phyloP scores from a whole-genome alignment of 2,888 invertebrate genomes.

The Dasypogon diadema region DNA sequence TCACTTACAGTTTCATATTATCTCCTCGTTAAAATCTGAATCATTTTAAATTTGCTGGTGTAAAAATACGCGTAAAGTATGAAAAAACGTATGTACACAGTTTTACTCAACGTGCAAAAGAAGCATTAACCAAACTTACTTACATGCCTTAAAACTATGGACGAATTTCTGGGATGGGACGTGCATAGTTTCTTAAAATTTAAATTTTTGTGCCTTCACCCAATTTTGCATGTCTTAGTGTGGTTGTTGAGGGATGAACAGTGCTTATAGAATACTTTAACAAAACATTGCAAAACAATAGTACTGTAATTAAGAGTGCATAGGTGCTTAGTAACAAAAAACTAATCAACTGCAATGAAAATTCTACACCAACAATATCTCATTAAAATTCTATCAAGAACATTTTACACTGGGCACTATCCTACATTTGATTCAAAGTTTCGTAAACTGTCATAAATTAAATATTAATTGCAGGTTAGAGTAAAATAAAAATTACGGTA shows the following conservation, averaged over 20 bases:
- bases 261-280: conserved; percentile 17
- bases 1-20: not conserved
- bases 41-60: conserved; percentile 54
- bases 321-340: not conserved
- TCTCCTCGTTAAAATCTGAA: conserved; percentile 10
- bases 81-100: conserved; percentile 29
- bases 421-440: too few species aligned
- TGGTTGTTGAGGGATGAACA: not conserved
- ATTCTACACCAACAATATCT: conserved; percentile 36
- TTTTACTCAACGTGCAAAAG: conserved; percentile 29
- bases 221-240: conserved; percentile 15
- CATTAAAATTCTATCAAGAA: too few species aligned
- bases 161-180: conserved; percentile 69
- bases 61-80: conserved; percentile 54
- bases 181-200: conserved; percentile 61
- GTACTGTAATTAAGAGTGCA: too few species aligned
- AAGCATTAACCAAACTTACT: conserved; percentile 30
- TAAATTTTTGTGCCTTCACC: conserved; percentile 24
- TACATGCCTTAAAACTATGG: conserved; percentile 67
- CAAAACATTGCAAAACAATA: too few species aligned
- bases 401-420: too few species aligned
- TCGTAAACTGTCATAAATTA: too few species aligned
- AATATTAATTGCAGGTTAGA: too few species aligned
- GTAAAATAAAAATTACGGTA: too few species aligned
- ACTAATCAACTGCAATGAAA: not conserved